Percentiles rank a stretch among this genome's conserved stretches.
Evolutionary conservation across 30 jellyfish, hydroid and myxozoan genomes (phyloP).

Genomic region (Hydra vulgaris): DNA sequence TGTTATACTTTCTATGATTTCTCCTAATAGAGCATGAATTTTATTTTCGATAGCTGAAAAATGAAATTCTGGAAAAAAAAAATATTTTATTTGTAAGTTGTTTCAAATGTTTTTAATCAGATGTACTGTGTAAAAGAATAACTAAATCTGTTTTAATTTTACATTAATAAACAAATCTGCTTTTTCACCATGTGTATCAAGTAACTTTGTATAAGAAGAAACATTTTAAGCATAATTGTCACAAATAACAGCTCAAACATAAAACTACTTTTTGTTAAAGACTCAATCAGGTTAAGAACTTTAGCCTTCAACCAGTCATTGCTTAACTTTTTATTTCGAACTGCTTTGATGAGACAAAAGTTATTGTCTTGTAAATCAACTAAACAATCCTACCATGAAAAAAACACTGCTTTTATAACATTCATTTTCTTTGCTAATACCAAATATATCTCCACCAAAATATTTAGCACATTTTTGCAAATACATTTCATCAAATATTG

Average conservation of each 20-base stretch:
- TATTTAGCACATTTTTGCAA: too few relatives aligned
- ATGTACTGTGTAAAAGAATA: conserved; percentile 7
- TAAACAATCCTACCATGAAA: background rate
- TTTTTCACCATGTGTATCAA: background rate
- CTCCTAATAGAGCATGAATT: background rate
- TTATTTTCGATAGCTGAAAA: background rate
- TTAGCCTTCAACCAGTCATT: conserved; percentile 7
- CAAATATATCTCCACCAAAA: too few relatives aligned
- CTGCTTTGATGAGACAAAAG: background rate
- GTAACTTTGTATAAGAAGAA: too few relatives aligned
- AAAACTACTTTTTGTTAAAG: background rate
- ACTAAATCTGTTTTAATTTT: background rate
- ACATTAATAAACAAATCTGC: conserved; percentile 1
- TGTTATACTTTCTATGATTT: background rate
- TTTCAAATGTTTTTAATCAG: conserved; percentile 12
- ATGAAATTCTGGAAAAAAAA: conserved; percentile 6
- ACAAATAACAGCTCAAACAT: background rate
- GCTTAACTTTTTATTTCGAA: background rate
- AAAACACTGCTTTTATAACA: background rate
- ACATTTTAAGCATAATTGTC: conserved; percentile 1
- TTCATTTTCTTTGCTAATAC: too few relatives aligned
- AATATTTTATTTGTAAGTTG: background rate
- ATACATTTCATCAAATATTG: too few relatives aligned
- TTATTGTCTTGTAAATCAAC: background rate
- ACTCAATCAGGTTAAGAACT: background rate